phyloP scores from a whole-genome alignment of 2,113 vertebrate species.

The Gymnocephalus cernua region DNA sequence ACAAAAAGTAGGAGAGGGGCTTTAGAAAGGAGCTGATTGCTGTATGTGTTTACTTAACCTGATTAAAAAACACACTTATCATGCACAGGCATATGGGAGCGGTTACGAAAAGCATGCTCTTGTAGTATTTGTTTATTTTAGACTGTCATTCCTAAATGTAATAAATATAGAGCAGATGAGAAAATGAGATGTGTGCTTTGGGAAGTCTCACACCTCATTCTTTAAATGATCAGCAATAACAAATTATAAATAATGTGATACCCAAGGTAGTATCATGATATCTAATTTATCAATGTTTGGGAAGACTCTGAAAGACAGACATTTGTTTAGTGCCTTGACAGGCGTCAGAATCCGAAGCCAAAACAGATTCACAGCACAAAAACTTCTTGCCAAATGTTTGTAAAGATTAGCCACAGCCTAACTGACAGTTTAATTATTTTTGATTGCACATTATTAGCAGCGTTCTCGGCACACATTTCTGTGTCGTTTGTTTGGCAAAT shows the following conservation, averaged over 20 bases:
- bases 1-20: constrained; percentile 27
- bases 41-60: constrained; percentile 44
- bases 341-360: constrained; percentile 33
- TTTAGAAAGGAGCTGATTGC: constrained; percentile 19
- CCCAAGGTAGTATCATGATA: constrained; percentile 11
- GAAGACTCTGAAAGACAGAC: constrained; percentile 26
- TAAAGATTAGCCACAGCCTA: constrained; percentile 61
- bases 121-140: constrained; percentile 34
- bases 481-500: constrained; percentile 60
- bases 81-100: constrained; percentile 6
- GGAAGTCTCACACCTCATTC: background rate
- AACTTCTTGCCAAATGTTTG: constrained; percentile 61
- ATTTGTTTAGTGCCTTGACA: constrained; percentile 36
- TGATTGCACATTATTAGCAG: constrained; percentile 66
- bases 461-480: constrained; percentile 40
- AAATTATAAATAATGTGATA: constrained; percentile 27
- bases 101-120: background rate
- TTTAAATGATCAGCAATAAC: constrained; percentile 30
- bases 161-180: constrained; percentile 29
- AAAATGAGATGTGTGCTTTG: constrained; percentile 3
- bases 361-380: constrained; percentile 52
- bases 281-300: constrained; percentile 17
- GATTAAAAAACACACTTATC: constrained; percentile 45
- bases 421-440: constrained; percentile 64
- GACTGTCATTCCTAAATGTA: constrained; percentile 28